These are phyloP conservation scores for Coremacera marginata DNA, from an alignment of 2,888 invertebrate genomes.

Conservation along the genomic window DNA sequence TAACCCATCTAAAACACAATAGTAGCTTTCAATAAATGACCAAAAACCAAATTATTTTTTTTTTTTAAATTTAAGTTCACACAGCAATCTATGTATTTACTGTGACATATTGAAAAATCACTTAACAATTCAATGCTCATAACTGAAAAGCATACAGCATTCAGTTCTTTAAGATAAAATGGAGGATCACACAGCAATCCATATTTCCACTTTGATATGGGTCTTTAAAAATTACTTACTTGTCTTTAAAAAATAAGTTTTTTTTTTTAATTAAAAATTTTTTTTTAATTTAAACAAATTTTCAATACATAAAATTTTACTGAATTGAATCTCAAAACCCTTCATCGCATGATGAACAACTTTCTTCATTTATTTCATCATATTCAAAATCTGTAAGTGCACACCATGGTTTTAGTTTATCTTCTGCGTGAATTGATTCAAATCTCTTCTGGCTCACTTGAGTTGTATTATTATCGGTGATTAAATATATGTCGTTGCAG, in stretches of 20 bases:
- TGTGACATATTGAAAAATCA: too few relatives aligned
- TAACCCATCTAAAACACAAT: too few relatives aligned
- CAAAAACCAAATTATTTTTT: too few relatives aligned
- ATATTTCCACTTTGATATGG: background rate
- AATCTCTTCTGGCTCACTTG: conserved; percentile 33
- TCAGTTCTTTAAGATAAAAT: background rate
- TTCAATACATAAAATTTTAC: background rate
- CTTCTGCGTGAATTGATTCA: conserved; percentile 33
- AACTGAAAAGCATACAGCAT: too few relatives aligned
- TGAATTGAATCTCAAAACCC: background rate
- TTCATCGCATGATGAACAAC: background rate
- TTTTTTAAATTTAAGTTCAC: too few relatives aligned
- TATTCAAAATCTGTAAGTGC: conserved; percentile 7
- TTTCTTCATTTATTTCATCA: background rate
- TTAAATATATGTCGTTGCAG: conserved; percentile 26
- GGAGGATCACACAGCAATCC: conserved; percentile 1
- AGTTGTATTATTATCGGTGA: conserved; percentile 22
- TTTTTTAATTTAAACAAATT: background rate
- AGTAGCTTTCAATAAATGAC: too few relatives aligned
- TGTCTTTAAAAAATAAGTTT: too few relatives aligned
- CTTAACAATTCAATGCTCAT: background rate
- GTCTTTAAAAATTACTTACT: background rate
- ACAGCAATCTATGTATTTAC: too few relatives aligned
- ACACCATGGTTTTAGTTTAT: conserved; percentile 38
- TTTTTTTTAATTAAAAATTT: too few relatives aligned